Percentiles rank a stretch among this genome's conserved stretches.
phyloP scores from a whole-genome alignment of 2,113 vertebrate genomes.

The Poeciliopsis retropinna region DNA sequence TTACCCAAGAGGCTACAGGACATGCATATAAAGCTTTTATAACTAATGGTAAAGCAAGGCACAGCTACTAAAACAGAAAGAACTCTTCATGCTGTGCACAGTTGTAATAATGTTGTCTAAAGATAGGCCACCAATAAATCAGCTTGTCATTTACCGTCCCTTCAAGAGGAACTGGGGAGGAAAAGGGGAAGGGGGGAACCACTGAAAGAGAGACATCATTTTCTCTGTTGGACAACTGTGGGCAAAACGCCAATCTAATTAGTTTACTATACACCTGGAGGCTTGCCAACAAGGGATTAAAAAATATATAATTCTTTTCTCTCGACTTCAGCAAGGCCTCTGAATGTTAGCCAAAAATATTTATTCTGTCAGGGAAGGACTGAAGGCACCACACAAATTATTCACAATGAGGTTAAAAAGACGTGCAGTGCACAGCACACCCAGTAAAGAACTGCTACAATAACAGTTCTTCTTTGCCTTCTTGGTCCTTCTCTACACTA shows the following conservation, averaged over 20 bases:
- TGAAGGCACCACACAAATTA: not conserved
- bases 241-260: constrained; percentile 71
- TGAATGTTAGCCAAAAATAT: constrained; percentile 53
- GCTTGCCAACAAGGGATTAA: constrained; percentile 53
- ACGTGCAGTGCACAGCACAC: not conserved
- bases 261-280: constrained; percentile 59
- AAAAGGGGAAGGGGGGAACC: not conserved
- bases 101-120: constrained; percentile 28
- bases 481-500: not conserved
- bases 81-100: constrained; percentile 1
- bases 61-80: not conserved
- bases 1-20: not conserved
- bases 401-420: not conserved
- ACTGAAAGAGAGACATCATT: constrained; percentile 24
- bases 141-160: constrained; percentile 46
- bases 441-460: not conserved
- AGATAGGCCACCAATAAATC: constrained; percentile 34
- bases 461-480: not conserved
- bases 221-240: constrained; percentile 48
- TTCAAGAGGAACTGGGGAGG: constrained; percentile 35
- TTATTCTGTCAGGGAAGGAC: constrained; percentile 30
- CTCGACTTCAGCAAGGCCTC: constrained; percentile 38
- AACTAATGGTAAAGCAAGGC: not conserved
- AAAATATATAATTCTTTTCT: constrained; percentile 30
- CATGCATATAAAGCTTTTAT: not conserved